Conservation (phyloP, 92 coral and sea anemone species). For the Umimayanthus kanabou region DNA sequence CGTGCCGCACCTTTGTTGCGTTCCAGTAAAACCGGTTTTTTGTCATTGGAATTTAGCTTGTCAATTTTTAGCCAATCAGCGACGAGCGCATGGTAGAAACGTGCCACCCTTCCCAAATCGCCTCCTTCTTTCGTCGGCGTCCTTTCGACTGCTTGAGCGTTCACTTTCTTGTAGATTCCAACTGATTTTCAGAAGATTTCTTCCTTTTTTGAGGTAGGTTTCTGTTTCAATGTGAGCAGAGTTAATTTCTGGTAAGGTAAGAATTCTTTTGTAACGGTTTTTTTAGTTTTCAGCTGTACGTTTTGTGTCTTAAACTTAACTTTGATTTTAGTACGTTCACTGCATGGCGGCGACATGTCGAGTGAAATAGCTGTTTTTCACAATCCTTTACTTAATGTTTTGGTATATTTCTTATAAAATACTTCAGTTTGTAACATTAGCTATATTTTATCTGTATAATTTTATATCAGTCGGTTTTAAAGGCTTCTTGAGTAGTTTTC, state of each 20-base stretch:
- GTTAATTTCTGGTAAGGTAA: conserved; percentile 46
- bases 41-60: conserved; percentile 8
- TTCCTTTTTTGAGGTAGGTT: conserved; percentile 50
- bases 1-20: conserved; percentile 8
- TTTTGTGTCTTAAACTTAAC: conserved; percentile 34
- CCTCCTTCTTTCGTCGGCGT: conserved; percentile 37
- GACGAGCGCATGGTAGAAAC: conserved; percentile 39
- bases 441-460: conserved; percentile 10
- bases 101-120: conserved; percentile 5
- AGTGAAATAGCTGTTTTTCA: neutral
- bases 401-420: conserved; percentile 7
- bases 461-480: neutral
- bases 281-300: conserved; percentile 19
- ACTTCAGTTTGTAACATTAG: conserved; percentile 26
- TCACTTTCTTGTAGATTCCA: neutral
- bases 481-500: conserved; percentile 46
- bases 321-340: conserved; percentile 28
- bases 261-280: conserved; percentile 32
- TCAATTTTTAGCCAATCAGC: conserved; percentile 38
- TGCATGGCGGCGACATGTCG: conserved; percentile 39
- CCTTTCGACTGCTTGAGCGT: conserved; percentile 19
- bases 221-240: conserved; percentile 43
- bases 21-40: conserved; percentile 46
- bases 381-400: conserved; percentile 27
- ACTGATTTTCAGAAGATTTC: conserved; percentile 43